Conservation (phyloP, 2,113 vertebrate species). For the Nothobranchius kuhntae region DNA sequence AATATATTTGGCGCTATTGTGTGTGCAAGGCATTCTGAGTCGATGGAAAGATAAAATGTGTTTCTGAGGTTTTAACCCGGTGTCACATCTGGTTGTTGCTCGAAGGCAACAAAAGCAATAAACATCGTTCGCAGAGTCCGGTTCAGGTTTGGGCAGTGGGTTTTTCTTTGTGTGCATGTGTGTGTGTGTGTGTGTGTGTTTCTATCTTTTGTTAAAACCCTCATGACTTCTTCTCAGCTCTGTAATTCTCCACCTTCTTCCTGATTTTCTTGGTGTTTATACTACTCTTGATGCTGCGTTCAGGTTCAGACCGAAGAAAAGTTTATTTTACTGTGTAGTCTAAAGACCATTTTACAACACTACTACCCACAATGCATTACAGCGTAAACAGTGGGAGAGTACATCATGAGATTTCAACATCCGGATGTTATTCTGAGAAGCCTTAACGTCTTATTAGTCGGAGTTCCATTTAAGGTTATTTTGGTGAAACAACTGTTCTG, state of each 20-base stretch:
- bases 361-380: constrained; percentile 1
- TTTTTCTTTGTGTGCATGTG: too few relatives aligned
- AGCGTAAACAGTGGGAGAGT: neutral
- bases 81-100: too few relatives aligned
- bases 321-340: too few relatives aligned
- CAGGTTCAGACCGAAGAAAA: neutral
- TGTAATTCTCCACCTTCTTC: neutral
- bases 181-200: too few relatives aligned
- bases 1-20: neutral
- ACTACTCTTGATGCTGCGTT: too few relatives aligned
- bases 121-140: too few relatives aligned
- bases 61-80: too few relatives aligned
- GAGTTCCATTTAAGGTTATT: constrained; percentile 30
- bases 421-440: neutral
- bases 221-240: neutral
- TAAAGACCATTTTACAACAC: neutral
- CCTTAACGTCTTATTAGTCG: constrained; percentile 1
- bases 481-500: constrained; percentile 57
- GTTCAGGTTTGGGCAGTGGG: too few relatives aligned
- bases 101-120: too few relatives aligned
- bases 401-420: neutral
- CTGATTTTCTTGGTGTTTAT: too few relatives aligned
- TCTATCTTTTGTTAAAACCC: neutral
- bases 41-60: too few relatives aligned
- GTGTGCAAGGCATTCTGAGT: too few relatives aligned